These are phyloP conservation scores for Drosophila anomalata DNA, from an alignment of 2,888 invertebrate genomes.

Conservation along the genomic window DNA sequence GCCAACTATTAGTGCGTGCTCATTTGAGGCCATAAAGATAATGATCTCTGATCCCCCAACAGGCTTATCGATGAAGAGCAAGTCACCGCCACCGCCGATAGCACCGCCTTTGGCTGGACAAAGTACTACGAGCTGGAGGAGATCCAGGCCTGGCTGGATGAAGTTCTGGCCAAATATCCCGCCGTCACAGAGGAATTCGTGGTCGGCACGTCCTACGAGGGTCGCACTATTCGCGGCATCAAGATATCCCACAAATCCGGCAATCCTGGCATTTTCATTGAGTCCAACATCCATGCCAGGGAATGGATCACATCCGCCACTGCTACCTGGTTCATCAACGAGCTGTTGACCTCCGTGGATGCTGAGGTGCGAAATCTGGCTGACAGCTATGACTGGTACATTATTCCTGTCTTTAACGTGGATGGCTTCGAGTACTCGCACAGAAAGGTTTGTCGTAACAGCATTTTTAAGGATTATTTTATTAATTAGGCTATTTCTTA, in stretches of 20 bases:
- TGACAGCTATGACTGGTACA: constrained; percentile 89
- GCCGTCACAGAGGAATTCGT: constrained; percentile 64
- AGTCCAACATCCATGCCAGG: constrained; percentile 87
- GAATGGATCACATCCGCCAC: constrained; percentile 91
- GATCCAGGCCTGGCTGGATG: constrained; percentile 86
- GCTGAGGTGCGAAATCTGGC: constrained; percentile 86
- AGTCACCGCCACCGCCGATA: constrained; percentile 51
- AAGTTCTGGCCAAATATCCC: constrained; percentile 84
- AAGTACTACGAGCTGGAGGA: constrained; percentile 86
- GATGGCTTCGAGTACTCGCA: constrained; percentile 90
- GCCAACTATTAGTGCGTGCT: constrained; percentile 21
- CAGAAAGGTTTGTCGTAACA: constrained; percentile 83
- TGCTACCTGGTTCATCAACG: constrained; percentile 88
- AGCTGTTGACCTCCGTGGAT: constrained; percentile 87
- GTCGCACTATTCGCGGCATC: constrained; percentile 86
- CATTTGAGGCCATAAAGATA: constrained; percentile 40
- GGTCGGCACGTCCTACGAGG: constrained; percentile 86
- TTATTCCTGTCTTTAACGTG: constrained; percentile 89
- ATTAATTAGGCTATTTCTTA: background rate
- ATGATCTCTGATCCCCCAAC: constrained; percentile 16
- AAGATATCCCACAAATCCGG: constrained; percentile 83
- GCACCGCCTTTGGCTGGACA: constrained; percentile 85
- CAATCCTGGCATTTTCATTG: constrained; percentile 87
- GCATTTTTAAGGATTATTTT: too few relatives aligned
- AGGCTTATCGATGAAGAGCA: constrained; percentile 85